Conservation (phyloP, 35 echinoderm and acorn worm species). For the Heliocidaris erythrogramma region DNA sequence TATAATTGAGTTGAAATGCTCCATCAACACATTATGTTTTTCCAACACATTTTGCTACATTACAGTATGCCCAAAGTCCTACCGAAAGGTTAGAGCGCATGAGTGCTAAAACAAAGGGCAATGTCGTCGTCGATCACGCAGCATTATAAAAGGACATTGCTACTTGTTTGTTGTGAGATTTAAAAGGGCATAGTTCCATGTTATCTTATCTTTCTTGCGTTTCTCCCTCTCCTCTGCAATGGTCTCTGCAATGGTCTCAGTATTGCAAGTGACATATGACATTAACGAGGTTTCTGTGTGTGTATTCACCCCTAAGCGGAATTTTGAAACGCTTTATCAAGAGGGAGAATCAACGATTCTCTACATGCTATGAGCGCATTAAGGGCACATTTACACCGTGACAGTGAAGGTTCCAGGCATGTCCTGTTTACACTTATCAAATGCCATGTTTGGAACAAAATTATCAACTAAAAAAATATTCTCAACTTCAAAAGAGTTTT, state of each 20-base stretch:
- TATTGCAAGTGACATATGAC: neutral
- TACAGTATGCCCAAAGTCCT: too few species aligned
- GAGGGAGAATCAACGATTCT: neutral
- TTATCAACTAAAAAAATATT: too few species aligned
- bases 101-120: neutral
- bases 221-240: neutral
- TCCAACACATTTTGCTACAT: neutral
- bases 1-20: neutral
- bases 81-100: neutral
- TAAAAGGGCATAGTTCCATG: neutral
- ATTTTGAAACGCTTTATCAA: conserved; percentile 1
- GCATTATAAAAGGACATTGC: neutral
- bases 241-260: too few species aligned
- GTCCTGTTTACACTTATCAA: neutral
- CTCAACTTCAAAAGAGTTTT: neutral
- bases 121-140: neutral
- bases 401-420: neutral
- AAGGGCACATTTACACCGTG: neutral
- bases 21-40: neutral
- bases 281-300: neutral
- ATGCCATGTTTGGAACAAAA: neutral
- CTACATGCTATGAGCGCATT: neutral
- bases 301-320: neutral
- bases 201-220: neutral
- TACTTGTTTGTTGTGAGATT: neutral